A percentile compares a stretch with the other conserved stretches of the same genome.
phyloP scores from a whole-genome alignment of 2,888 invertebrate genomes.

The Plagodis dolabraria region DNA sequence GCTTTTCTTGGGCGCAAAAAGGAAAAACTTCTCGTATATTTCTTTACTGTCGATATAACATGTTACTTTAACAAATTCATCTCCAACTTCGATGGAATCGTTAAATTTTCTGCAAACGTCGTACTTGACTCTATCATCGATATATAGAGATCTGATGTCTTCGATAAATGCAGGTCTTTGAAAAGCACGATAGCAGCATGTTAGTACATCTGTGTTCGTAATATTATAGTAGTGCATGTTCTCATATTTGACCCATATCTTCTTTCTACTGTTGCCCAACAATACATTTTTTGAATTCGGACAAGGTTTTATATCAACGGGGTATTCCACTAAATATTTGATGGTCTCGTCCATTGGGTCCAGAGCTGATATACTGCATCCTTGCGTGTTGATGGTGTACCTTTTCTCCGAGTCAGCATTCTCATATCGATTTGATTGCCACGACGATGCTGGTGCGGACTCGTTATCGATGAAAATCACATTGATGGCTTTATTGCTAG shows the following conservation, averaged over 20 bases:
- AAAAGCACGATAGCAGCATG: slow-evolving; percentile 85
- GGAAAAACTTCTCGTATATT: slow-evolving; percentile 87
- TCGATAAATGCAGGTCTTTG: slow-evolving; percentile 28
- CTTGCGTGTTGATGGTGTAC: slow-evolving; percentile 81
- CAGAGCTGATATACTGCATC: slow-evolving; percentile 86
- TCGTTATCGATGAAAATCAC: slow-evolving; percentile 18
- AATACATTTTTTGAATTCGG: slow-evolving; percentile 43
- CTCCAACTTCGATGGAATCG: slow-evolving; percentile 57
- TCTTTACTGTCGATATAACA: slow-evolving; percentile 72
- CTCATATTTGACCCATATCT: slow-evolving; percentile 75
- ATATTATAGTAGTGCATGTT: slow-evolving; percentile 77
- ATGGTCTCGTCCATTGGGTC: slow-evolving; percentile 81
- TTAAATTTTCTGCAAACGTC: slow-evolving; percentile 72
- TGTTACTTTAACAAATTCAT: slow-evolving; percentile 87
- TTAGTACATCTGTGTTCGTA: slow-evolving; percentile 57
- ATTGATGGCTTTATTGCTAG: slow-evolving; percentile 15
- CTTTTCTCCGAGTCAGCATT: slow-evolving; percentile 21
- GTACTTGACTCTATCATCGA: slow-evolving; percentile 69
- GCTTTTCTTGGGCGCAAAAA: slow-evolving; percentile 80
- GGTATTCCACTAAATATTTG: slow-evolving; percentile 43
- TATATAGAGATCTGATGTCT: slow-evolving; percentile 25
- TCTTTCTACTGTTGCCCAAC: slow-evolving; percentile 80
- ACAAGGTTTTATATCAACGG: slow-evolving; percentile 20
- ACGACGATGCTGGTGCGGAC: slow-evolving; percentile 5
- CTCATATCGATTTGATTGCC: slow-evolving; percentile 11